Evolutionary conservation across 2,113 vertebrate species (phyloP).

Genomic region (Gasterosteus aculeatus): DNA sequence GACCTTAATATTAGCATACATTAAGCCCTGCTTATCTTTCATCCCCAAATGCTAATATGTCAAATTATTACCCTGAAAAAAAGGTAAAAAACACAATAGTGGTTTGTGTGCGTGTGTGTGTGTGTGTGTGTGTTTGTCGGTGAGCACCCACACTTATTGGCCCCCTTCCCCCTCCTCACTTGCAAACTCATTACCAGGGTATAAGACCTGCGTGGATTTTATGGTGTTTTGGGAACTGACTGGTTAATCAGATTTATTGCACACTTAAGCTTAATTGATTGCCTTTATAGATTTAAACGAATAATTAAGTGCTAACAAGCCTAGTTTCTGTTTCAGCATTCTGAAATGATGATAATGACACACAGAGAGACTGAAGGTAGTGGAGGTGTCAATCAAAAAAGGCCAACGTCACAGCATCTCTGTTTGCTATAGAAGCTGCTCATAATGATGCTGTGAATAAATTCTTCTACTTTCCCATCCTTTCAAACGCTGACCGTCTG

Average conservation of each 20-base stretch:
- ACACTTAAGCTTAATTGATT: conserved; percentile 84
- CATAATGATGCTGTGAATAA: conserved; percentile 16
- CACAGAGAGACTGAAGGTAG: conserved; percentile 36
- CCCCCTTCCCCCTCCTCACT: conserved; percentile 54
- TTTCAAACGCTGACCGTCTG: not conserved
- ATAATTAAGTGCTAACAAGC: conserved; percentile 82
- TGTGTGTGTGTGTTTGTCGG: conserved; percentile 50
- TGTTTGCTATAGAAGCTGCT: conserved; percentile 12
- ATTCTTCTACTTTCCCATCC: not conserved
- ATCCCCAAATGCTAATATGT: conserved; percentile 70
- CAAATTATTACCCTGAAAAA: conserved; percentile 64
- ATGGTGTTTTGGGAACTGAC: conserved; percentile 82
- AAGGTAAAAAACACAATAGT: conserved; percentile 25
- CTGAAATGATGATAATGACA: conserved; percentile 73
- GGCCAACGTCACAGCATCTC: conserved; percentile 31
- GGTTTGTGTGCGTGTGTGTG: conserved; percentile 13
- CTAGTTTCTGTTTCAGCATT: conserved; percentile 74
- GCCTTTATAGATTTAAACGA: conserved; percentile 82
- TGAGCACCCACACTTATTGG: conserved; percentile 63
- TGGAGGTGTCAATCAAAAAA: conserved; percentile 63
- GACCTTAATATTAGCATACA: conserved; percentile 76
- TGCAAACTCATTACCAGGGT: conserved; percentile 78
- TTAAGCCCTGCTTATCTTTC: conserved; percentile 76
- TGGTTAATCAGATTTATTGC: conserved; percentile 84
- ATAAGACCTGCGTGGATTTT: conserved; percentile 79